Evolutionary conservation across 2,797 vertebrate species (phyloP).

Genomic region (Sus cebifrons): DNA sequence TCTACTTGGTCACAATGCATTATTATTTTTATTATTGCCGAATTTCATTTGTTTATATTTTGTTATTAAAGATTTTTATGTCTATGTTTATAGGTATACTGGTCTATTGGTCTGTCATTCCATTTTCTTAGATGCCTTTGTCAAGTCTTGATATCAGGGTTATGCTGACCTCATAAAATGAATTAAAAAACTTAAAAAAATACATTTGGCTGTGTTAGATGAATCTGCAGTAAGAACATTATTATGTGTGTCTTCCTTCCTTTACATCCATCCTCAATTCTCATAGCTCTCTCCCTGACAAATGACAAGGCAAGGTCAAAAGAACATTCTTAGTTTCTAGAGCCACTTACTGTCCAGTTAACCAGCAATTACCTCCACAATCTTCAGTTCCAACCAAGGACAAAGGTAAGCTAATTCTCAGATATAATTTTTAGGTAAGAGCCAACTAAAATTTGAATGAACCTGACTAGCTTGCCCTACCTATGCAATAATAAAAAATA

Average conservation of each 20-base stretch:
- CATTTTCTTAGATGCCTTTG: no score
- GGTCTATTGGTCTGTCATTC: no score
- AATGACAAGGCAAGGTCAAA: neutral
- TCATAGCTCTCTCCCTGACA: neutral
- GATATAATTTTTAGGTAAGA: constrained; percentile 11
- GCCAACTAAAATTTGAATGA: constrained; percentile 40
- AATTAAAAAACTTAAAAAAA: neutral
- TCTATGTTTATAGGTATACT: no score
- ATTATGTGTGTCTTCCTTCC: neutral
- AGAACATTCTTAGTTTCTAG: constrained; percentile 28
- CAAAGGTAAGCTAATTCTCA: neutral
- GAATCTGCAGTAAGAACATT: neutral
- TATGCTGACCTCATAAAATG: no score
- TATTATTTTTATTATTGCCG: no score
- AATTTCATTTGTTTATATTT: no score
- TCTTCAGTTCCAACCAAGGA: constrained; percentile 9
- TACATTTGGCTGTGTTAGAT: neutral
- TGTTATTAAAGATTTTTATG: no score
- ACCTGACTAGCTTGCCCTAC: neutral
- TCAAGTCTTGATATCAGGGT: no score
- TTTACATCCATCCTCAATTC: neutral
- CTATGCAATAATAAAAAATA: neutral
- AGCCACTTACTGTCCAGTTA: neutral
- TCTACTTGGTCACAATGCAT: no score
- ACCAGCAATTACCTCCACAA: neutral